These are phyloP conservation scores for Porites divaricata DNA, from an alignment of 92 coral and sea anemone genomes.

Conservation along the genomic window DNA sequence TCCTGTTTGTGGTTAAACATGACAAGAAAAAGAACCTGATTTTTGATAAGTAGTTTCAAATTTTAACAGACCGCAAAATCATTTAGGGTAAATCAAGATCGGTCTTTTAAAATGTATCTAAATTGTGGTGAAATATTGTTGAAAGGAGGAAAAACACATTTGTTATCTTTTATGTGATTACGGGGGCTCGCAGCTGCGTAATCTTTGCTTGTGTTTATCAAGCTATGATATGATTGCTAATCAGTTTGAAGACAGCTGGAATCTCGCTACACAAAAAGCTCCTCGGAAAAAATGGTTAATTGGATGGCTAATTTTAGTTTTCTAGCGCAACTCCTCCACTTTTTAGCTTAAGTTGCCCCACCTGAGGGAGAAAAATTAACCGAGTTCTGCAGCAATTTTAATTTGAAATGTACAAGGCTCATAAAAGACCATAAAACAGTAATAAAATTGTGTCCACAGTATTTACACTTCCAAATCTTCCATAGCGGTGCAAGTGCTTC, in stretches of 20 bases:
- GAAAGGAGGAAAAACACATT: not conserved
- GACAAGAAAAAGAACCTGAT: not conserved
- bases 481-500: slow-evolving; percentile 35
- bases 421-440: slow-evolving; percentile 12
- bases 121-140: not conserved
- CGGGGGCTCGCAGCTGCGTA: slow-evolving; percentile 23
- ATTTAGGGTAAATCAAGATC: not conserved
- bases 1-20: slow-evolving; percentile 17
- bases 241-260: slow-evolving; percentile 27
- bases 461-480: slow-evolving; percentile 16
- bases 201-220: slow-evolving; percentile 25
- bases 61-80: not conserved
- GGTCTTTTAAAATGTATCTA: not conserved
- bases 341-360: not conserved
- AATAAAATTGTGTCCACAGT: slow-evolving; percentile 5
- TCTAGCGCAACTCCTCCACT: slow-evolving; percentile 1
- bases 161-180: not conserved
- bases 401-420: not conserved
- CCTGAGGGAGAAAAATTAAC: slow-evolving; percentile 17
- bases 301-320: slow-evolving; percentile 3
- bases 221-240: slow-evolving; percentile 18
- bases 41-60: not conserved
- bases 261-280: not conserved
- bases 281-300: not conserved
- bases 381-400: slow-evolving; percentile 1